Evolutionary conservation across 1,140 invertebrate genomes (phyloP).

Genomic region (Aporrectodea caliginosa): DNA sequence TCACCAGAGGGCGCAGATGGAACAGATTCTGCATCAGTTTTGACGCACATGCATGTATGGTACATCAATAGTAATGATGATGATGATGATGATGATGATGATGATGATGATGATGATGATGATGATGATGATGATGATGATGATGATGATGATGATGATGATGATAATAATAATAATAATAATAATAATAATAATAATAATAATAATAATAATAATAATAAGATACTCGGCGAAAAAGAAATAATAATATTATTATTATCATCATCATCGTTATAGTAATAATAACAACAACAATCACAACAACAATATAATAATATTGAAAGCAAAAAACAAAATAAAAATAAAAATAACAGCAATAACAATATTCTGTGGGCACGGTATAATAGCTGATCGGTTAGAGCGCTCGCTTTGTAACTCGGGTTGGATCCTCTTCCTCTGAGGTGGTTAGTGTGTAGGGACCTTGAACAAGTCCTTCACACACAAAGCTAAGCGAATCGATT

Average conservation of each 20-base stretch:
- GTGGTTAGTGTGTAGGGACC: no score
- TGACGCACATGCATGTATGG: no score
- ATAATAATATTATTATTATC: neutral
- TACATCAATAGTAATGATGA: no score
- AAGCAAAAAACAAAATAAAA: neutral
- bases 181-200: conserved; percentile 4
- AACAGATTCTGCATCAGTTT: no score
- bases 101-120: neutral
- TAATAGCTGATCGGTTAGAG: no score
- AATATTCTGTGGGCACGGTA: no score
- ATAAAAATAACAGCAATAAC: neutral
- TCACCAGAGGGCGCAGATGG: no score
- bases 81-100: neutral
- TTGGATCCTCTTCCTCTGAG: no score
- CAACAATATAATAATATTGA: neutral
- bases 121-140: neutral
- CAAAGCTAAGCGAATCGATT: no score
- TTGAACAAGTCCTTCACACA: no score
- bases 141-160: neutral
- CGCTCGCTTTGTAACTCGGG: no score
- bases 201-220: conserved; percentile 4
- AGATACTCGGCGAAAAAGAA: no score
- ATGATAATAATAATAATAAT: neutral
- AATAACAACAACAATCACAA: neutral
- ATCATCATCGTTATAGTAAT: neutral